phyloP scores from a whole-genome alignment of 1,140 invertebrate genomes.

The Lasaia peninsularis region DNA sequence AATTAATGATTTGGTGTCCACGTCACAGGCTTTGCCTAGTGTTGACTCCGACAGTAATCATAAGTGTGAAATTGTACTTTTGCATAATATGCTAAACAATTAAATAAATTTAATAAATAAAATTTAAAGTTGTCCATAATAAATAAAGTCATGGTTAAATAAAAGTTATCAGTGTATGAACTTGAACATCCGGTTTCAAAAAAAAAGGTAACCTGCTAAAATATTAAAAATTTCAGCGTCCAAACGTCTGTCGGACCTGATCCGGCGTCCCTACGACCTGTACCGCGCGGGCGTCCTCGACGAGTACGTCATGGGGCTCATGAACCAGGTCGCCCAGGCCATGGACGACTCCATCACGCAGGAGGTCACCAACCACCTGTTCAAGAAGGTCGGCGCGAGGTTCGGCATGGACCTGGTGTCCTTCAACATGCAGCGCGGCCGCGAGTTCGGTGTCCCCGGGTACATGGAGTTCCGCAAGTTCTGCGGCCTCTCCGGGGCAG shows the following conservation, averaged over 20 bases:
- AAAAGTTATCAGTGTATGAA: too few species aligned
- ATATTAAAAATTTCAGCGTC: constrained; percentile 81
- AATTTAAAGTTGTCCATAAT: too few species aligned
- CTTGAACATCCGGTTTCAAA: too few species aligned
- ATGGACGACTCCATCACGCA: constrained; percentile 96
- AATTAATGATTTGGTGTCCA: too few species aligned
- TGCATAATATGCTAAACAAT: too few species aligned
- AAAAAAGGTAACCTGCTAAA: too few species aligned
- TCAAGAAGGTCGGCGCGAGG: constrained; percentile 90
- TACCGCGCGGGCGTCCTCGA: constrained; percentile 94
- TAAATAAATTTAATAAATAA: too few species aligned
- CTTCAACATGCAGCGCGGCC: constrained; percentile 95
- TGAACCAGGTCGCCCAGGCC: constrained; percentile 96
- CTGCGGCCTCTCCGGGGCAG: constrained; percentile 89
- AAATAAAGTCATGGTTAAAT: too few species aligned
- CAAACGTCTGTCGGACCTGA: constrained; percentile 91
- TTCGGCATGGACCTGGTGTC: constrained; percentile 95
- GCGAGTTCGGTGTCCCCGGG: constrained; percentile 94
- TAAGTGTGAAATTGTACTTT: too few species aligned
- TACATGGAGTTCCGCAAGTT: constrained; percentile 96
- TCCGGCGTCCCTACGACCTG: constrained; percentile 92
- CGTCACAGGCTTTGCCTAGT: too few species aligned
- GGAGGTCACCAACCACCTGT: constrained; percentile 94
- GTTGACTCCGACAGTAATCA: too few species aligned
- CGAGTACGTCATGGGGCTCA: constrained; percentile 94